A percentile compares a stretch with the other conserved stretches of the same genome.
These are phyloP conservation scores for Tethea ocularis DNA, from an alignment of 2,888 invertebrate genomes.

Conservation along the genomic window DNA sequence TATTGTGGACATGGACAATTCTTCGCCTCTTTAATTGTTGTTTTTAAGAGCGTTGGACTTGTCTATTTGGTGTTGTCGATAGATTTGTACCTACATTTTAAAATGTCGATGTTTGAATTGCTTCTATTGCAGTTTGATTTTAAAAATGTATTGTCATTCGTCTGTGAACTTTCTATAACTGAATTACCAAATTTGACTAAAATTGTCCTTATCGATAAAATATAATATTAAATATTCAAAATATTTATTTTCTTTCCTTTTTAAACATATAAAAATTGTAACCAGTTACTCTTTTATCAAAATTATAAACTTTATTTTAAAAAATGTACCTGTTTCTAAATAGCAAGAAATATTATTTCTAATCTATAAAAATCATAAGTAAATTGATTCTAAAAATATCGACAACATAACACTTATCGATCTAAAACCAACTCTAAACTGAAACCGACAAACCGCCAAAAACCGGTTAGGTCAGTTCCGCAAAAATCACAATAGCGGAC, in stretches of 20 bases:
- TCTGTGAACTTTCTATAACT: no score
- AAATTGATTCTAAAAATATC: slow-evolving; percentile 16
- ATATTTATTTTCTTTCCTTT: no score
- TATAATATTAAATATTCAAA: no score
- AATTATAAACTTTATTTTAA: no score
- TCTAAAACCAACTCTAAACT: slow-evolving; percentile 24
- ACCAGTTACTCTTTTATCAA: no score
- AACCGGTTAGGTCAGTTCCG: slow-evolving; percentile 82
- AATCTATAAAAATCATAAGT: neutral
- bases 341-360: neutral
- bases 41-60: slow-evolving; percentile 33
- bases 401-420: slow-evolving; percentile 33
- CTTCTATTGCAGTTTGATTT: neutral
- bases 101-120: slow-evolving; percentile 25
- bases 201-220: no score
- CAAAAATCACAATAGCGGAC: slow-evolving; percentile 72
- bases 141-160: no score
- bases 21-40: slow-evolving; percentile 62
- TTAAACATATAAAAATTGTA: no score
- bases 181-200: no score
- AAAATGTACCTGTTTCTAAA: no score
- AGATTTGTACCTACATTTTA: slow-evolving; percentile 18
- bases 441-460: slow-evolving; percentile 49
- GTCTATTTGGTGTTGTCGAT: slow-evolving; percentile 22
- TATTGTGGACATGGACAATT: slow-evolving; percentile 75